phyloP scores from a whole-genome alignment of 2,888 invertebrate genomes.

The Temnothorax ravouxi region DNA sequence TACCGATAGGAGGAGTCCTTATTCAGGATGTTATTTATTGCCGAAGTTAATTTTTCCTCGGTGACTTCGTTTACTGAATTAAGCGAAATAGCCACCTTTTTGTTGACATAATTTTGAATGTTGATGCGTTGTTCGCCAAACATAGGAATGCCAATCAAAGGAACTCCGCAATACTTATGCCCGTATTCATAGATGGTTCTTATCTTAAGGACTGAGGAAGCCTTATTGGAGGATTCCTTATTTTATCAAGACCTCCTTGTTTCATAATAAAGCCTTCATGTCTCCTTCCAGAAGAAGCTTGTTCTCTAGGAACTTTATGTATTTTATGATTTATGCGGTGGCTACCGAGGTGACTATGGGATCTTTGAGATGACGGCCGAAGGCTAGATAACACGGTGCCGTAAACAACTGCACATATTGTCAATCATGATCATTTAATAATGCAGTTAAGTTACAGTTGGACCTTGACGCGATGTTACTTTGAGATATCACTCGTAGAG shows the following conservation, averaged over 20 bases:
- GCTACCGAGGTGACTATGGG: constrained; percentile 77
- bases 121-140: constrained; percentile 81
- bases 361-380: constrained; percentile 77
- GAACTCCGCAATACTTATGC: constrained; percentile 78
- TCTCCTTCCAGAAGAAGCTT: too few relatives aligned
- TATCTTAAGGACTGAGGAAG: too few relatives aligned
- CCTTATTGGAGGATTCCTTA: too few relatives aligned
- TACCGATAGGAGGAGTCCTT: constrained; percentile 74
- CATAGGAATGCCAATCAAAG: constrained; percentile 81
- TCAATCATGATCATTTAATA: constrained; percentile 3
- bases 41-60: constrained; percentile 69
- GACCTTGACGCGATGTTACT: background rate
- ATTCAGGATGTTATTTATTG: constrained; percentile 71
- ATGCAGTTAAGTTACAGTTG: background rate
- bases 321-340: too few relatives aligned
- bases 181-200: too few relatives aligned
- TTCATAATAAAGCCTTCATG: too few relatives aligned
- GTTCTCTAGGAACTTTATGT: too few relatives aligned
- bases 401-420: constrained; percentile 72
- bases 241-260: too few relatives aligned
- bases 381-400: constrained; percentile 79
- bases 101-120: constrained; percentile 63
- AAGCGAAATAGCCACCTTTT: constrained; percentile 71
- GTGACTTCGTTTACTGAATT: constrained; percentile 66
- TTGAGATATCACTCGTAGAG: background rate